A percentile compares a stretch with the other conserved stretches of the same genome.
Evolutionary conservation across 2,113 vertebrate species (phyloP).

Genomic region (Eurystomus gularis): DNA sequence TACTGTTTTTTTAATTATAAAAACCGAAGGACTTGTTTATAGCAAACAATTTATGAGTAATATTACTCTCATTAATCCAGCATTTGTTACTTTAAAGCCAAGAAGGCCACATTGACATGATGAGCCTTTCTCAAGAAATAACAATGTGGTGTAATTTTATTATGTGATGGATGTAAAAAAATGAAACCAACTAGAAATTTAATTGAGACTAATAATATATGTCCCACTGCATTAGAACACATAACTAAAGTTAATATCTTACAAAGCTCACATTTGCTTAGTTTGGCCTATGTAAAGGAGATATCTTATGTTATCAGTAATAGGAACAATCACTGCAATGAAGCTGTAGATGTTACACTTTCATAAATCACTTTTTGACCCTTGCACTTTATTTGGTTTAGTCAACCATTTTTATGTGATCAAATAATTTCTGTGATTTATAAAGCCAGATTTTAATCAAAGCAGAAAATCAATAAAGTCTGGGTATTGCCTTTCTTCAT

Average conservation of each 20-base stretch:
- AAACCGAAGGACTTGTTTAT: background rate
- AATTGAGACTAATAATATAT: background rate
- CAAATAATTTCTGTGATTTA: background rate
- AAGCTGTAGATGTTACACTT: background rate
- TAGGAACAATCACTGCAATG: background rate
- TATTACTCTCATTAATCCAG: background rate
- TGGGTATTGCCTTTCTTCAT: background rate
- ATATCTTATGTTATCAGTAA: background rate
- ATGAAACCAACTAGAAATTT: background rate
- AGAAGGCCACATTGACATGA: background rate
- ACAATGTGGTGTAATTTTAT: background rate
- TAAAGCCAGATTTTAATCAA: background rate
- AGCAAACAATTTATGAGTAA: background rate
- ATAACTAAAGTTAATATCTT: conserved; percentile 3
- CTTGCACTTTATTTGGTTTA: background rate
- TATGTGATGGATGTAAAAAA: background rate
- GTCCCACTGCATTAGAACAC: background rate
- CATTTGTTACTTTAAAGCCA: background rate
- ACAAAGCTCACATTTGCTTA: background rate
- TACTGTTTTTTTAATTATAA: background rate
- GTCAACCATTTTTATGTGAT: background rate
- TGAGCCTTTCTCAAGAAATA: background rate
- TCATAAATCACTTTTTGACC: background rate
- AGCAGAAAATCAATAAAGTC: background rate
- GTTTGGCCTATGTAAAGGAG: background rate